phyloP scores from a whole-genome alignment of 2,797 vertebrate genomes.

The Emydoidea blandingii region DNA sequence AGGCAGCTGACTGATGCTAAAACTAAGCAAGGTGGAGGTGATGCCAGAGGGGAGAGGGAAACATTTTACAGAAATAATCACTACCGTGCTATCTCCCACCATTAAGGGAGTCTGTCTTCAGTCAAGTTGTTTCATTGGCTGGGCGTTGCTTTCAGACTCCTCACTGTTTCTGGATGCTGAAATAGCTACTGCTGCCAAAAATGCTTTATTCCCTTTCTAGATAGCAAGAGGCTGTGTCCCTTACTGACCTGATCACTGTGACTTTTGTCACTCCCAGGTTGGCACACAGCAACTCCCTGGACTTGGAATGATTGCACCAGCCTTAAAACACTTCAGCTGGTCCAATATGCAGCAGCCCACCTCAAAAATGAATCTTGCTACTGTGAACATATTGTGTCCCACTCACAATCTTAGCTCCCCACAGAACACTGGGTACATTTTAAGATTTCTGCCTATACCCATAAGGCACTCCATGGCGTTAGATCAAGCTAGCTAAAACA shows the following conservation, averaged over 20 bases:
- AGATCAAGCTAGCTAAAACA: neutral
- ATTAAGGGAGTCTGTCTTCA: neutral
- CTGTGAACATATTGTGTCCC: neutral
- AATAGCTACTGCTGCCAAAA: neutral
- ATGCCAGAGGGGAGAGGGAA: neutral
- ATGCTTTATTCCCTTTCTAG: neutral
- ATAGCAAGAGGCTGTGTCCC: neutral
- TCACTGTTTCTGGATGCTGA: neutral
- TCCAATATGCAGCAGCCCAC: neutral
- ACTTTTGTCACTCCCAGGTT: neutral
- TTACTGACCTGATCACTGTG: neutral
- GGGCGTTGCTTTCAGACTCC: neutral
- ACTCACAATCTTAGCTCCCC: neutral
- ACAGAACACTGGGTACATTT: neutral
- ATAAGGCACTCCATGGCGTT: neutral
- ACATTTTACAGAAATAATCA: neutral
- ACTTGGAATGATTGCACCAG: neutral
- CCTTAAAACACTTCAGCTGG: neutral
- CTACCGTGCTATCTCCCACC: neutral
- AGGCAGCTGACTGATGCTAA: too few relatives aligned
- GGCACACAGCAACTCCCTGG: neutral
- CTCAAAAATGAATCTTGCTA: neutral
- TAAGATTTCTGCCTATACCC: neutral
- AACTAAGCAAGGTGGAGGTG: too few relatives aligned
- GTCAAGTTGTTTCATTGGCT: neutral